Conservation (phyloP, 2,113 vertebrate species). For the Stictonetta naevosa region DNA sequence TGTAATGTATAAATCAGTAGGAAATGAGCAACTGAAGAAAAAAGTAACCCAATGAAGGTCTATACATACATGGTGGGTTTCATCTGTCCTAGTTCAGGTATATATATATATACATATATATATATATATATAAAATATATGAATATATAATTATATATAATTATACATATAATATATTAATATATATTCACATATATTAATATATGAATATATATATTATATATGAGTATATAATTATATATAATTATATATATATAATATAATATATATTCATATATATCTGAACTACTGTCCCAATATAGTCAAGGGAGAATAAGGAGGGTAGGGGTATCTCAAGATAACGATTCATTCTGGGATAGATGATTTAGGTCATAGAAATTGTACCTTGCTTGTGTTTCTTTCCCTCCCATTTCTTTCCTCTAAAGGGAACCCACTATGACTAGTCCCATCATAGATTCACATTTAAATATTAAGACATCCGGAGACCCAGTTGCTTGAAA, state of each 20-base stretch:
- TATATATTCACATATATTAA: too few relatives aligned
- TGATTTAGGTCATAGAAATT: not conserved
- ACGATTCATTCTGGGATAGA: not conserved
- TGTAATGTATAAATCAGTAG: not conserved
- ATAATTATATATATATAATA: too few relatives aligned
- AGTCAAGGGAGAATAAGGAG: not conserved
- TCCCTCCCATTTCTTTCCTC: not conserved
- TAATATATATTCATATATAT: too few relatives aligned
- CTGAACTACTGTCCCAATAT: too few relatives aligned
- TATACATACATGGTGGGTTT: not conserved
- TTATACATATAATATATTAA: too few relatives aligned
- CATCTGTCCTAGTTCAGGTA: not conserved
- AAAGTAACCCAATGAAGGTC: not conserved
- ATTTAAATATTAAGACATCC: not conserved
- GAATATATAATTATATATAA: too few relatives aligned
- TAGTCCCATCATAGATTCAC: not conserved
- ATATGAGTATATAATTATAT: too few relatives aligned
- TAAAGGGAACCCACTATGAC: not conserved
- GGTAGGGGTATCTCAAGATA: not conserved
- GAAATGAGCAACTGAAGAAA: not conserved
- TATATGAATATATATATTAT: too few relatives aligned
- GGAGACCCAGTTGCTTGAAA: not conserved
- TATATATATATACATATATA: too few relatives aligned
- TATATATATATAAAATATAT: too few relatives aligned
- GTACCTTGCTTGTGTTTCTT: not conserved